These are phyloP conservation scores for Drosophila trichaetosa DNA, from an alignment of 2,888 invertebrate species.

Conservation along the genomic window DNA sequence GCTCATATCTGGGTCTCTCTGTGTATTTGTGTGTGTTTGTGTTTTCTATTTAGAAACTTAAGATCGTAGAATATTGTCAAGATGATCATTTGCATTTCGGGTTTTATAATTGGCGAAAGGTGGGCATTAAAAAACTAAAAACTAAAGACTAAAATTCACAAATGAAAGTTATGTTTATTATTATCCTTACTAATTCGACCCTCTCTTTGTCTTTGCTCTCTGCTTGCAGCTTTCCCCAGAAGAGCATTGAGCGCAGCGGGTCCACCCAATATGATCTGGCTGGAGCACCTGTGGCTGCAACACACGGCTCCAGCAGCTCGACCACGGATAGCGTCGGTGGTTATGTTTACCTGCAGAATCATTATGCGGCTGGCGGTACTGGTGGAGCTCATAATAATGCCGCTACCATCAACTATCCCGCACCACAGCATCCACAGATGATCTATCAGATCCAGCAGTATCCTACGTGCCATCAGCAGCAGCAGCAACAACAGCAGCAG, in stretches of 20 bases:
- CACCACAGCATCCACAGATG: constrained; percentile 81
- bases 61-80: constrained; percentile 51
- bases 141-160: constrained; percentile 12
- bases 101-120: constrained; percentile 87
- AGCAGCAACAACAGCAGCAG: constrained; percentile 62
- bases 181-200: constrained; percentile 6
- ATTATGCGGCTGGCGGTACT: constrained; percentile 63
- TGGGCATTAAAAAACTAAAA: constrained; percentile 70
- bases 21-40: constrained; percentile 1
- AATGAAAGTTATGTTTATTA: constrained; percentile 35
- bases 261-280: constrained; percentile 83
- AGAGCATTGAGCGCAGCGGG: constrained; percentile 84
- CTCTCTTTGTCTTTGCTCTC: constrained; percentile 1
- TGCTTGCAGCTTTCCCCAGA: constrained; percentile 84
- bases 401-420: constrained; percentile 74
- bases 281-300: constrained; percentile 59
- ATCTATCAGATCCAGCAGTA: constrained; percentile 81
- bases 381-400: constrained; percentile 75
- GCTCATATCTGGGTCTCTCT: constrained; percentile 38
- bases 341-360: constrained; percentile 85
- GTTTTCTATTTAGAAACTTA: constrained; percentile 15
- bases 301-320: constrained; percentile 69
- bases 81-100: constrained; percentile 88
- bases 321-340: constrained; percentile 78
- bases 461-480: constrained; percentile 84